Base-by-base conservation (phyloP, 1,140 invertebrate species). In the Plodia interpunctella region DNA sequence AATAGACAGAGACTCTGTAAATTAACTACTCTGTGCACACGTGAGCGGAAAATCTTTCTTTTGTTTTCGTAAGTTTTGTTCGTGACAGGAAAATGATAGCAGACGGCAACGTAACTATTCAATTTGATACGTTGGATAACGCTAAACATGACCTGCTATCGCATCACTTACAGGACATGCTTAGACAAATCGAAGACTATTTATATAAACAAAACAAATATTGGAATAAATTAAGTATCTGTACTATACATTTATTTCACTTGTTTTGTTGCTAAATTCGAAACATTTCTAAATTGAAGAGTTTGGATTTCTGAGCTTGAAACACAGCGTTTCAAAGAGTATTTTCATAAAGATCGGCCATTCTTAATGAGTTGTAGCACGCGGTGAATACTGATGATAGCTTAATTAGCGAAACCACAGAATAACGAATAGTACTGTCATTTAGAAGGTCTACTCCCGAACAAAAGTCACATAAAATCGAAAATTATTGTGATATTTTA, bases 311-410 rank as follows among this genome's bases (percentile, higher is more conserved):
- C 21, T 25, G 21, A 25, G 13, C 0, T 44, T 32, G 6, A 32
- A 32, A 32, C 13, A 44, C n/a, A 44, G 38, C 38, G 38, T 44
- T 17, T 44, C 38, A 15, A 15, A 15, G 38, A 32, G 13, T 44
- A 44, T 5, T 1, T 35, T 13, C 9, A 44, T 44, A 44, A 44
- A 5, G n/a, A 44, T n/a, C 38, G n/a, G n/a, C n/a, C 5, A n/a
- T 2, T 44, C n/a, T 44, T 44, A 44, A 44, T 44, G 38, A 44
- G 38, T 15, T 13, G 38, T 3, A n/a, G 38, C 13, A 2, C 13
- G 38, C 38, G 38, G 15, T n/a, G 38, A 44, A 44, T 44, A 44
- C 38, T 15, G 38, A 44, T 44, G 38, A 44, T 44, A 15, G 38
- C 38, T 17, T 44, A 44, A 44, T 44, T 44, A 44, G 38, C 38